A percentile compares a stretch with the other conserved stretches of the same genome.
Conservation (phyloP, 2,888 invertebrate genomes). For the Megaustenia siamemsis region DNA sequence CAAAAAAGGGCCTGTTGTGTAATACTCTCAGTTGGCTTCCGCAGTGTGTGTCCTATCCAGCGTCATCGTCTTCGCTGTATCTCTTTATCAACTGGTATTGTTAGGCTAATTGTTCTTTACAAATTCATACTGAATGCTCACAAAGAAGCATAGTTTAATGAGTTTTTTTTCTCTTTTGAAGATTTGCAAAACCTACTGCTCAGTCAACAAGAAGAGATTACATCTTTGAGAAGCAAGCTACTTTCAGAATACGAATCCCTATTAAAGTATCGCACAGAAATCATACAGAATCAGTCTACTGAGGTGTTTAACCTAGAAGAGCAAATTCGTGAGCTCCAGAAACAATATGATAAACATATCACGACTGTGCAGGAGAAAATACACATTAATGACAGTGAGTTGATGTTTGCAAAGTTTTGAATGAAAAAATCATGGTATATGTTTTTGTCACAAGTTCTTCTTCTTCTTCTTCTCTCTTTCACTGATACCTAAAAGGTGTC, state of each 20-base stretch:
- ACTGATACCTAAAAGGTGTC: too few species aligned
- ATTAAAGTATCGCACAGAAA: slow-evolving; percentile 64
- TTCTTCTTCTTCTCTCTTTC: too few species aligned
- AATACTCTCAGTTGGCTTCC: too few species aligned
- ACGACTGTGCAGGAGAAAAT: slow-evolving; percentile 60
- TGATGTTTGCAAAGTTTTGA: too few species aligned
- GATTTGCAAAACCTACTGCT: slow-evolving; percentile 67
- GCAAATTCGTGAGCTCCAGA: slow-evolving; percentile 67
- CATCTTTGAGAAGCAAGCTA: slow-evolving; percentile 65
- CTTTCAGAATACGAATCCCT: slow-evolving; percentile 70
- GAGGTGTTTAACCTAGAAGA: slow-evolving; percentile 67
- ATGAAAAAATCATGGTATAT: too few species aligned
- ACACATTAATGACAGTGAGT: slow-evolving; percentile 60
- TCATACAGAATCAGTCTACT: slow-evolving; percentile 63
- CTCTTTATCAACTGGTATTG: too few species aligned
- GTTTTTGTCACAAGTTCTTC: too few species aligned
- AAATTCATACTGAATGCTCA: neutral
- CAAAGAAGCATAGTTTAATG: neutral
- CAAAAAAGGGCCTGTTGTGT: too few species aligned
- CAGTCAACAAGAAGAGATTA: slow-evolving; percentile 68
- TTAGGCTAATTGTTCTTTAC: too few species aligned
- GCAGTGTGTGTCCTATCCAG: too few species aligned
- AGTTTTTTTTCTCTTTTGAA: slow-evolving; percentile 49
- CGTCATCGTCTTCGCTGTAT: too few species aligned
- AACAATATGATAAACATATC: slow-evolving; percentile 67